Conservation (phyloP, 53 echinoderm and acorn worm species). For the Apostichopus leukothele region DNA sequence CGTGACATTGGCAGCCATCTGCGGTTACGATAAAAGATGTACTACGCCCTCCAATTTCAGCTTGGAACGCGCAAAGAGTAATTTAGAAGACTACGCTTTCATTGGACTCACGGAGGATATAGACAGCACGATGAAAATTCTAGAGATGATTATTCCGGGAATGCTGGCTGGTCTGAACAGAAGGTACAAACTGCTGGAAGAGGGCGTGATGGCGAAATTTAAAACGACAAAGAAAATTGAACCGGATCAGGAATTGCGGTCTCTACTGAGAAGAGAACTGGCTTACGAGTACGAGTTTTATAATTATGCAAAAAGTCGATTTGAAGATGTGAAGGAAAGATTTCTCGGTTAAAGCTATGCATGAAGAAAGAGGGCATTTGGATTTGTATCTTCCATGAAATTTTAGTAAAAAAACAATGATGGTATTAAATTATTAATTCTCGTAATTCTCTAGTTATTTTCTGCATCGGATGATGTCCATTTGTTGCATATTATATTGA, state of each 20-base stretch:
- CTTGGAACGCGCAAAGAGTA: constrained; percentile 19
- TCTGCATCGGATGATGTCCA: too few relatives aligned
- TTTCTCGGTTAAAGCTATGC: not conserved
- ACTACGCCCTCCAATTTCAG: not conserved
- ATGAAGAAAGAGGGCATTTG: too few relatives aligned
- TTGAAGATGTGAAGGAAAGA: not conserved
- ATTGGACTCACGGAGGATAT: constrained; percentile 16
- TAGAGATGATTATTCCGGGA: constrained; percentile 26
- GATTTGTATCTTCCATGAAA: too few relatives aligned
- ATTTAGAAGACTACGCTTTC: not conserved
- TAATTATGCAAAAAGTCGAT: not conserved
- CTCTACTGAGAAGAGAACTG: constrained; percentile 1
- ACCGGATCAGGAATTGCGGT: not conserved
- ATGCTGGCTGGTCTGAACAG: not conserved
- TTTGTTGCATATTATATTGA: too few relatives aligned
- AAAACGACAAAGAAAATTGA: not conserved
- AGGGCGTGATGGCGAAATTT: not conserved
- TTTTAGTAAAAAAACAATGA: too few relatives aligned
- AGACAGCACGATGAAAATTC: not conserved
- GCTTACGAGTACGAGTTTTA: constrained; percentile 1
- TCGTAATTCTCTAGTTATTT: too few relatives aligned
- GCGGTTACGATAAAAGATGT: not conserved
- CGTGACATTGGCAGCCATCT: not conserved
- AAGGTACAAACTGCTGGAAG: not conserved
- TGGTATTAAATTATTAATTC: too few relatives aligned